phyloP scores from a whole-genome alignment of 1,140 invertebrate genomes.

The Drosophila nasuta region DNA sequence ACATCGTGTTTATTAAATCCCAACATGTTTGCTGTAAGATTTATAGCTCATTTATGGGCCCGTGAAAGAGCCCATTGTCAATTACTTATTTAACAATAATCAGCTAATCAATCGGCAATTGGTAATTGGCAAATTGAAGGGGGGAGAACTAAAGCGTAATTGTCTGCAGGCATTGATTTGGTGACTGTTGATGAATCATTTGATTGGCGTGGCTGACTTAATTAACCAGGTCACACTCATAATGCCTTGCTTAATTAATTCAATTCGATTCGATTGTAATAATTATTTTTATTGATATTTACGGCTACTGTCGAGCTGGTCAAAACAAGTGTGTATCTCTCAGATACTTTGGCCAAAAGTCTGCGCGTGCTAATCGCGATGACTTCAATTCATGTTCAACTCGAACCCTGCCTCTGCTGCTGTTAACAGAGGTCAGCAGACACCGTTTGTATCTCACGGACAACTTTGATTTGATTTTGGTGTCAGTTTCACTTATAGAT shows the following conservation, averaged over 20 bases:
- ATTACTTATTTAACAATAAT: slow-evolving; percentile 39
- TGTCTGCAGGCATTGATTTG: neutral
- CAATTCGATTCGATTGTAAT: slow-evolving; percentile 1
- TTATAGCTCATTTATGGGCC: slow-evolving; percentile 26
- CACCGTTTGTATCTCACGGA: slow-evolving; percentile 49
- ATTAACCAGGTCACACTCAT: slow-evolving; percentile 23
- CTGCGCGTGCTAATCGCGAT: slow-evolving; percentile 69
- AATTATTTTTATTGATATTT: slow-evolving; percentile 27
- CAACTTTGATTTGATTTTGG: slow-evolving; percentile 47
- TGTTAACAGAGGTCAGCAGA: slow-evolving; percentile 64
- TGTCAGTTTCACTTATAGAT: slow-evolving; percentile 20
- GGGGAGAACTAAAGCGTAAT: neutral
- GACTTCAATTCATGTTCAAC: slow-evolving; percentile 68
- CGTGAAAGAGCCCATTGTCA: slow-evolving; percentile 5
- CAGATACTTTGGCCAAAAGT: slow-evolving; percentile 46
- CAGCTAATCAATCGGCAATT: slow-evolving; percentile 17
- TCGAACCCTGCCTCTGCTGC: slow-evolving; percentile 31
- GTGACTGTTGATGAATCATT: slow-evolving; percentile 5
- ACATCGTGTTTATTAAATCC: neutral
- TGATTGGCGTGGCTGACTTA: slow-evolving; percentile 15
- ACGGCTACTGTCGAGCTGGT: slow-evolving; percentile 35
- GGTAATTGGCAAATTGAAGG: slow-evolving; percentile 18
- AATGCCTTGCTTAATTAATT: slow-evolving; percentile 52
- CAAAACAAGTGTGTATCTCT: slow-evolving; percentile 36
- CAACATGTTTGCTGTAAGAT: neutral